phyloP scores from a whole-genome alignment of 2,888 invertebrate genomes.

The Hypomecis atomaria region DNA sequence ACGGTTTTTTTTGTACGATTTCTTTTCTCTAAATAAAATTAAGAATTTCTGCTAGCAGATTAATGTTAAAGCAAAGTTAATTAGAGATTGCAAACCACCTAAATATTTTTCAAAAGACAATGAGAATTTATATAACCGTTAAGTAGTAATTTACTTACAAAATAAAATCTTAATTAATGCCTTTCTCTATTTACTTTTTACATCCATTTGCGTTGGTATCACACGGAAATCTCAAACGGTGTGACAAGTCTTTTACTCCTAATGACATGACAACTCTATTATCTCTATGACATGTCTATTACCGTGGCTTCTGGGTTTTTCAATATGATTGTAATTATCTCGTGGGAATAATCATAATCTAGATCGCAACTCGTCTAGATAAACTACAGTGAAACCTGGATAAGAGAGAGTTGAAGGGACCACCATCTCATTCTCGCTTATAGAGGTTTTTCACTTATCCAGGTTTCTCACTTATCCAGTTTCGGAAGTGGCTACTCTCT shows the following conservation, averaged over 20 bases:
- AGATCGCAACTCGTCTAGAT: constrained; percentile 40
- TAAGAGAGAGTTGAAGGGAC: too few species aligned
- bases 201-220: constrained; percentile 24
- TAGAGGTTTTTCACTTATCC: too few species aligned
- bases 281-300: constrained; percentile 31
- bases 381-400: too few species aligned
- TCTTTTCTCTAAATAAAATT: not conserved
- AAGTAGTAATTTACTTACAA: constrained; percentile 14
- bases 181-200: constrained; percentile 27
- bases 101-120: constrained; percentile 8
- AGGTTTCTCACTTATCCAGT: too few species aligned
- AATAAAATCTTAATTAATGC: constrained; percentile 27
- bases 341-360: constrained; percentile 65
- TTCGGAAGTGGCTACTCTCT: too few species aligned
- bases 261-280: constrained; percentile 24
- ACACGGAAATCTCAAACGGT: constrained; percentile 27
- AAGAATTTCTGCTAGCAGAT: not conserved
- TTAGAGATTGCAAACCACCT: not conserved
- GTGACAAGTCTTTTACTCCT: constrained; percentile 28
- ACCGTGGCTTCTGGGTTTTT: constrained; percentile 50
- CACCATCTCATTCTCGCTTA: too few species aligned
- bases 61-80: not conserved
- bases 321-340: constrained; percentile 67
- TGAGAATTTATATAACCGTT: constrained; percentile 18
- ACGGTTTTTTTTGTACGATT: not conserved